Conservation (phyloP, 2,888 invertebrate species). For the Corbicula japonica region DNA sequence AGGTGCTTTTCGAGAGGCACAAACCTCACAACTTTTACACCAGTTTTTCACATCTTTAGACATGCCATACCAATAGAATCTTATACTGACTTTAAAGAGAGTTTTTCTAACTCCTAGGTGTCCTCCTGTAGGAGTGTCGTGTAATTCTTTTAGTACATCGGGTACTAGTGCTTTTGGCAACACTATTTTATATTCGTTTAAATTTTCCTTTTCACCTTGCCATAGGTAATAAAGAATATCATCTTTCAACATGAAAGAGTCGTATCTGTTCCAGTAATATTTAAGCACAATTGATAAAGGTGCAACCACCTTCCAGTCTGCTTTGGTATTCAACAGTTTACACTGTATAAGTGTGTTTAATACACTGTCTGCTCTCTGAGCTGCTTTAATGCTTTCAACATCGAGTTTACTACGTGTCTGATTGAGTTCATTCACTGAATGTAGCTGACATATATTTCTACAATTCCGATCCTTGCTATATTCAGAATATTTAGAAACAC, state of each 20-base stretch:
- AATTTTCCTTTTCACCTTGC: constrained; percentile 7
- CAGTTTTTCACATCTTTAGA: constrained; percentile 37
- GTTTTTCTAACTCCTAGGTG: constrained; percentile 43
- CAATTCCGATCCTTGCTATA: too few relatives aligned
- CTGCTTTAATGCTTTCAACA: constrained; percentile 21
- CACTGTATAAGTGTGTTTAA: constrained; percentile 25
- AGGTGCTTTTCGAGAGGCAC: constrained; percentile 31
- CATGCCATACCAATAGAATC: constrained; percentile 43
- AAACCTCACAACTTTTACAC: constrained; percentile 48
- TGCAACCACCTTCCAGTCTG: constrained; percentile 38
- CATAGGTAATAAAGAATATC: constrained; percentile 34
- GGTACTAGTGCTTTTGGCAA: background rate
- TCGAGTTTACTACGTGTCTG: too few relatives aligned
- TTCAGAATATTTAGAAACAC: too few relatives aligned
- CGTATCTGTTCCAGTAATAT: constrained; percentile 47
- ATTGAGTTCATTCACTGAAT: too few relatives aligned
- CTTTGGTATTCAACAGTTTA: constrained; percentile 28
- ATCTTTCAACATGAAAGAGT: constrained; percentile 38
- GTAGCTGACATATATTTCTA: too few relatives aligned
- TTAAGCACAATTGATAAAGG: constrained; percentile 24
- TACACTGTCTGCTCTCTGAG: constrained; percentile 28
- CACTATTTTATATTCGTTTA: background rate
- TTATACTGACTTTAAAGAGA: background rate
- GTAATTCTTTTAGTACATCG: constrained; percentile 18
- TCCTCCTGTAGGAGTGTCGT: constrained; percentile 30